Base-by-base conservation (phyloP, 2,797 vertebrate genomes). In the Tamandua tetradactyla region DNA sequence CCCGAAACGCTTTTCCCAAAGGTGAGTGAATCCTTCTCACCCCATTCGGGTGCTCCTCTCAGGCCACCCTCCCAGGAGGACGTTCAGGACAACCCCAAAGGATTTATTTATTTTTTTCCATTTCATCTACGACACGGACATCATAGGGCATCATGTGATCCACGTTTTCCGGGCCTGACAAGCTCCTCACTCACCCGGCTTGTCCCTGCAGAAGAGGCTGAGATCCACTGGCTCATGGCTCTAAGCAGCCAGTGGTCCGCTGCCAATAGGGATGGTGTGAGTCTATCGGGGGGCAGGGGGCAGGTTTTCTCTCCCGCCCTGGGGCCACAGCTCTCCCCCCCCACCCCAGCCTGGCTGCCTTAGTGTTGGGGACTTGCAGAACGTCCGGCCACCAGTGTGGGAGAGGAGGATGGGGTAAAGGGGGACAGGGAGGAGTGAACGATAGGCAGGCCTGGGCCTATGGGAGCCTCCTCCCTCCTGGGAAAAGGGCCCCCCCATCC, bases 21-120 rank as follows among this genome's bases (percentile, higher is more conserved):
- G 25, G n/a, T 35, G 4, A 37, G 1, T 1, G 35, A 0, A 0
- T 37, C 44, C 3, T 0, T n/a, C n/a, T n/a, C n/a, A n/a, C n/a
- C n/a, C 47, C 66, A 52, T 13, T 22, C 80, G 0, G 55, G 12
- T 9, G 83, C 57, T n/a, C 57, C 66, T 69, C 44, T 49, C 0
- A 1, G 66, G 35, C 44, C 52, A 2, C 84, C n/a, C 72, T 42
- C 72, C 14, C 35, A 83, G 95, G 89, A 91, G 75, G 20, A 0
- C 80, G 83, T 75, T 79, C 62, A 71, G 57, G 87, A 89, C 3
- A 11, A 52, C 32, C 32, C 64, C 47, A 15, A 69, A 68, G 71
- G 69, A 47, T 80, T 49, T 25, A 27, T 64, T 32, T 64, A 57
- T 61, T 68, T 72, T 3, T 40, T 13, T 68, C 11, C 35, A n/a